Conservation (phyloP, 2,113 vertebrate genomes). For the Galbula dea region DNA sequence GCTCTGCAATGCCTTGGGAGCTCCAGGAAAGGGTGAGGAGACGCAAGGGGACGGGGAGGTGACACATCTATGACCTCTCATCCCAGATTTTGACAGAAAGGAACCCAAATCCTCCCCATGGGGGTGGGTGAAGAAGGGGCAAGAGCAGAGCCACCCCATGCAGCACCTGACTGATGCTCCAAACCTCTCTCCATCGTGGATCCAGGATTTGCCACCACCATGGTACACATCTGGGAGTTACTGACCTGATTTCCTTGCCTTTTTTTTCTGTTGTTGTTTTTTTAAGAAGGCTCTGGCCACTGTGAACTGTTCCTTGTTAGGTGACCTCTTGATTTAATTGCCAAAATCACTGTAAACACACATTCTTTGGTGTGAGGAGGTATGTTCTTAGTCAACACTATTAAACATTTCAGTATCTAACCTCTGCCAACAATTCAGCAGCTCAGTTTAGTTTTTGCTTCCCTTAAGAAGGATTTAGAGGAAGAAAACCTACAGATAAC, state of each 20-base stretch:
- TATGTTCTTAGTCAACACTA: not conserved
- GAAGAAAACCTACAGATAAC: not conserved
- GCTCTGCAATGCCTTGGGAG: not conserved
- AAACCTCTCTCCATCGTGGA: not conserved
- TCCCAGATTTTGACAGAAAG: not conserved
- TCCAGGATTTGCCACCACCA: not conserved
- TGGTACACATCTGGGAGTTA: not conserved
- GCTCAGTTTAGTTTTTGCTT: not conserved
- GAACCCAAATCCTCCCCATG: not conserved
- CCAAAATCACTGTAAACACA: not conserved
- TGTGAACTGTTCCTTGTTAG: not conserved
- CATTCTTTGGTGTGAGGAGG: not conserved
- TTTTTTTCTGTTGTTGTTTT: not conserved
- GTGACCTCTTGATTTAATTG: not conserved
- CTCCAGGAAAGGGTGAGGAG: not conserved
- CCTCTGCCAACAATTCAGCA: not conserved
- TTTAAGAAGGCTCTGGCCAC: not conserved
- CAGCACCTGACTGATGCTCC: not conserved
- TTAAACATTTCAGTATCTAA: not conserved
- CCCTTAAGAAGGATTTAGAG: not conserved
- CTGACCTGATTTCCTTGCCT: not conserved
- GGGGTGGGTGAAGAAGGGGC: accelerated
- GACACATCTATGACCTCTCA: not conserved
- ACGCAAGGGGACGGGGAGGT: not conserved
- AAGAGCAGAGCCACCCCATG: not conserved